Percentiles rank a stretch among this genome's conserved stretches.
Evolutionary conservation across 2,888 invertebrate genomes (phyloP).

Genomic region (Synergus umbraculus): DNA sequence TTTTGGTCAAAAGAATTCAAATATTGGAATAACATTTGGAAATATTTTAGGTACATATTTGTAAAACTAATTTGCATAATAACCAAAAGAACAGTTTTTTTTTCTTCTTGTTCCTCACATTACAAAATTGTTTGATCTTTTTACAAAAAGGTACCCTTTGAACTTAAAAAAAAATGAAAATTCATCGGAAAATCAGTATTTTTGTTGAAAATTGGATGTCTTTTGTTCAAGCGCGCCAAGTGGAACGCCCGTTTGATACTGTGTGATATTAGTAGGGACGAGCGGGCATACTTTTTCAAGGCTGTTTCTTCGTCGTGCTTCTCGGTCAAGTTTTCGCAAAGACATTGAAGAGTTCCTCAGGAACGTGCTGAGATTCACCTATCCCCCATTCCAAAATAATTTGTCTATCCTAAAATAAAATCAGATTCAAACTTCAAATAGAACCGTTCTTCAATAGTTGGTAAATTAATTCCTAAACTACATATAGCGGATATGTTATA

Average conservation of each 20-base stretch:
- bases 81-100: too few relatives aligned
- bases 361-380: slow-evolving; percentile 39
- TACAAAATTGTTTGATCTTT: too few relatives aligned
- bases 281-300: slow-evolving; percentile 62
- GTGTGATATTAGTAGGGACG: slow-evolving; percentile 53
- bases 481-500: not conserved
- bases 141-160: too few relatives aligned
- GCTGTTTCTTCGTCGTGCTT: slow-evolving; percentile 59
- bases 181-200: slow-evolving; percentile 8
- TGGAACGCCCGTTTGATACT: slow-evolving; percentile 55
- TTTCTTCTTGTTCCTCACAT: too few relatives aligned
- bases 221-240: slow-evolving; percentile 32
- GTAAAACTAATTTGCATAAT: too few relatives aligned
- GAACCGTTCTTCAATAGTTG: not conserved
- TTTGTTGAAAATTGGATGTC: slow-evolving; percentile 35
- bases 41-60: too few relatives aligned
- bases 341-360: slow-evolving; percentile 54
- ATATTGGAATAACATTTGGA: too few relatives aligned
- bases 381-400: slow-evolving; percentile 3
- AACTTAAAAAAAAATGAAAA: slow-evolving; percentile 14
- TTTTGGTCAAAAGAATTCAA: too few relatives aligned
- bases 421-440: too few relatives aligned
- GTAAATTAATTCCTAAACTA: not conserved
- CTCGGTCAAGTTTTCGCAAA: slow-evolving; percentile 62
- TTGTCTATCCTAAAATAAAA: not conserved